A percentile compares a stretch with the other conserved stretches of the same genome.
Conservation (phyloP, 1,140 invertebrate genomes). For the Zaprionus capensis region DNA sequence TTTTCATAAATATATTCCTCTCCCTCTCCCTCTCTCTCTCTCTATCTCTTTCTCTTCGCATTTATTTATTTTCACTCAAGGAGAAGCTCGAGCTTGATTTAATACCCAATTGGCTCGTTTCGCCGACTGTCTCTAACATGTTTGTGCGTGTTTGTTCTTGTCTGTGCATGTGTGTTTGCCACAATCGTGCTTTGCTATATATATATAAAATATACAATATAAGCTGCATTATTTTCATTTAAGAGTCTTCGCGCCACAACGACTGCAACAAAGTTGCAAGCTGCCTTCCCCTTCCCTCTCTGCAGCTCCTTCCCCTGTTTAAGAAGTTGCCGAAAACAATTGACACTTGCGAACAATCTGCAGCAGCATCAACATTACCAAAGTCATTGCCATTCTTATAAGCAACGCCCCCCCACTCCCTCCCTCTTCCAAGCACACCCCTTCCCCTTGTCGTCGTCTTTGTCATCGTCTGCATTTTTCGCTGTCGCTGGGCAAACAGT, state of each 20-base stretch:
- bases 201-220: slow-evolving; percentile 17
- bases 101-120: slow-evolving; percentile 23
- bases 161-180: slow-evolving; percentile 8
- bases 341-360: slow-evolving; percentile 77
- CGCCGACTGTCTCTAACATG: background rate
- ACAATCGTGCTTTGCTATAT: slow-evolving; percentile 27
- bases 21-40: no score
- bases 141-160: background rate
- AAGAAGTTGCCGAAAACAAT: slow-evolving; percentile 67
- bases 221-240: slow-evolving; percentile 50
- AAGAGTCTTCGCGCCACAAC: slow-evolving; percentile 25
- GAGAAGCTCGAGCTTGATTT: slow-evolving; percentile 18
- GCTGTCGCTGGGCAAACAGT: slow-evolving; percentile 61
- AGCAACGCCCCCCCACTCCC: slow-evolving; percentile 10
- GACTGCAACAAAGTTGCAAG: slow-evolving; percentile 35
- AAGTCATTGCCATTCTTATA: slow-evolving; percentile 55
- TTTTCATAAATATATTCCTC: background rate
- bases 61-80: slow-evolving; percentile 4
- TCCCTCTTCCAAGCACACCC: background rate
- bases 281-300: background rate
- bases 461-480: slow-evolving; percentile 67
- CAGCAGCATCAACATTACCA: slow-evolving; percentile 59
- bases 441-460: slow-evolving; percentile 4
- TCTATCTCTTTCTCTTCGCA: background rate
- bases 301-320: background rate